Conservation (phyloP, 2,888 invertebrate genomes). For the Rhingia campestris region DNA sequence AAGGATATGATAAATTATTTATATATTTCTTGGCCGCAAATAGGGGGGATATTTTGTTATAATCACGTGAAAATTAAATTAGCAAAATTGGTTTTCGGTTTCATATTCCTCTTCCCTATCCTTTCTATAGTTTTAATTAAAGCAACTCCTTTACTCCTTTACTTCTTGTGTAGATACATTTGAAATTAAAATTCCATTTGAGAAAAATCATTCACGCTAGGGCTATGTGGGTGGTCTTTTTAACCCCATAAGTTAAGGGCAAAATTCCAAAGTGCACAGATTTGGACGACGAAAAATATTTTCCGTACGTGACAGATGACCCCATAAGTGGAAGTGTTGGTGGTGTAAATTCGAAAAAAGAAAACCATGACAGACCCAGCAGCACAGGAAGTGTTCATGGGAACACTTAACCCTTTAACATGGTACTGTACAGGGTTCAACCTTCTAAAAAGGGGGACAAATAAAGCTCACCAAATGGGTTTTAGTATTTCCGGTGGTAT, state of each 20-base stretch:
- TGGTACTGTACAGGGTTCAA: slow-evolving; percentile 1
- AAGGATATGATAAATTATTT: slow-evolving; percentile 56
- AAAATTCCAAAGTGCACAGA: slow-evolving; percentile 49
- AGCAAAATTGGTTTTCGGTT: slow-evolving; percentile 34
- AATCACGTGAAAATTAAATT: slow-evolving; percentile 70
- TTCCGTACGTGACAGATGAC: slow-evolving; percentile 71
- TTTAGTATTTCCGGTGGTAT: slow-evolving; percentile 40
- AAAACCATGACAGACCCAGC: slow-evolving; percentile 7
- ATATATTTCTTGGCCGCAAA: slow-evolving; percentile 46
- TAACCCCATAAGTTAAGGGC: slow-evolving; percentile 43
- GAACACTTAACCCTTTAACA: slow-evolving; percentile 47
- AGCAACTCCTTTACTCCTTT: slow-evolving; percentile 2
- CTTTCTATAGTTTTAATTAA: slow-evolving; percentile 49
- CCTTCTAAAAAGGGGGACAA: slow-evolving; percentile 4
- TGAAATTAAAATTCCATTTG: slow-evolving; percentile 53
- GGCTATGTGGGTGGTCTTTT: slow-evolving; percentile 43
- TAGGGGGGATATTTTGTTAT: slow-evolving; percentile 14
- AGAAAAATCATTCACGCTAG: slow-evolving; percentile 19
- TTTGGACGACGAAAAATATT: slow-evolving; percentile 63
- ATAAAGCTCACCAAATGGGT: slow-evolving; percentile 8
- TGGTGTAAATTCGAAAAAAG: slow-evolving; percentile 5
- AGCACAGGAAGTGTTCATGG: slow-evolving; percentile 15
- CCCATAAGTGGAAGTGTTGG: slow-evolving; percentile 38
- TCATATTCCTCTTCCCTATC: neutral
- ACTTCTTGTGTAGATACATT: slow-evolving; percentile 26